phyloP scores from a whole-genome alignment of 2,797 vertebrate species.

The Anguilla pacifica region DNA sequence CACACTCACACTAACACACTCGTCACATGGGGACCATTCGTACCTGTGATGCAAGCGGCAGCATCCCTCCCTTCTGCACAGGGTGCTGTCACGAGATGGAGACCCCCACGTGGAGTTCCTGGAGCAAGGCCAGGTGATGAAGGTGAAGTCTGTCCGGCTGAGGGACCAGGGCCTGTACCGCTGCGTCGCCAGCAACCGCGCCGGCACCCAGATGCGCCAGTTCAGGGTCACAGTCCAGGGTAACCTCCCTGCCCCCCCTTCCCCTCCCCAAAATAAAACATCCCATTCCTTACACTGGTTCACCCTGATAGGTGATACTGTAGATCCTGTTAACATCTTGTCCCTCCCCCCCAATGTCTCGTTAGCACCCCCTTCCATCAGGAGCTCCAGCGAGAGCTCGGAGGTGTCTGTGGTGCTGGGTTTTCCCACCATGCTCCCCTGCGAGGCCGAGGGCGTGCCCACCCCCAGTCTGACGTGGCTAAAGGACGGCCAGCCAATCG shows the following conservation, averaged over 20 bases:
- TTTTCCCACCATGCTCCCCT: slow-evolving; percentile 71
- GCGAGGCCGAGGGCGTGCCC: slow-evolving; percentile 78
- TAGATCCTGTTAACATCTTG: not conserved
- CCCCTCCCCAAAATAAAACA: not conserved
- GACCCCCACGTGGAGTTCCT: slow-evolving; percentile 75
- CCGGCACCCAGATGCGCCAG: slow-evolving; percentile 81
- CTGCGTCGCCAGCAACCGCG: slow-evolving; percentile 83
- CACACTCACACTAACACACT: not conserved
- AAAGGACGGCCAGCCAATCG: slow-evolving; percentile 77
- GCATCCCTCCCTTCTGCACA: slow-evolving; percentile 40
- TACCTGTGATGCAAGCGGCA: not conserved
- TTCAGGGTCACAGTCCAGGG: slow-evolving; percentile 79
- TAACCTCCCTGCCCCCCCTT: slow-evolving; percentile 53
- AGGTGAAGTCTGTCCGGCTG: slow-evolving; percentile 69
- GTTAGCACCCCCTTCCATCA: slow-evolving; percentile 79
- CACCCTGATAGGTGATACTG: too few species aligned
- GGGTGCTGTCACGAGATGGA: slow-evolving; percentile 72
- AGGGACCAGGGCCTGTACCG: slow-evolving; percentile 83
- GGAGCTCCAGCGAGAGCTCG: slow-evolving; percentile 67
- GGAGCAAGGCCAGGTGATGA: slow-evolving; percentile 77
- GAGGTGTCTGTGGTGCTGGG: slow-evolving; percentile 79
- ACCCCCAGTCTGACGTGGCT: slow-evolving; percentile 80
- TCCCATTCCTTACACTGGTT: not conserved
- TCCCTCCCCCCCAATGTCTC: not conserved
- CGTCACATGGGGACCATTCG: not conserved